Evolutionary conservation across 2,797 vertebrate genomes (phyloP).

Genomic region (Oryzias dopingdopingensis): DNA sequence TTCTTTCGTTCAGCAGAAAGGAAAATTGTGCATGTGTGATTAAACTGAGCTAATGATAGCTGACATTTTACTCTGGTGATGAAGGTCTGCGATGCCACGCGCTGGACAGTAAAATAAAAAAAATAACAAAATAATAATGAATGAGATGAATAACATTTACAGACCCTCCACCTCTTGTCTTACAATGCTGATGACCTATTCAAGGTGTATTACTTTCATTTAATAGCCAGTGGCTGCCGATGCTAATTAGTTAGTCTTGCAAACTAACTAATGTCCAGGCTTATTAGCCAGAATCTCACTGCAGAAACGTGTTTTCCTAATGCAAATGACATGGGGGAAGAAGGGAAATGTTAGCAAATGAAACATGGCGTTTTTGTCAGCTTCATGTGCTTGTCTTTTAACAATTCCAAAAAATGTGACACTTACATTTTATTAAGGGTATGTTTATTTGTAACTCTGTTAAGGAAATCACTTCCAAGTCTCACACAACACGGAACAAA

Average conservation of each 20-base stretch:
- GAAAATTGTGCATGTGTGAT: slow-evolving; percentile 26
- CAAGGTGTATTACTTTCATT: slow-evolving; percentile 64
- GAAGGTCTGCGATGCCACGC: slow-evolving; percentile 47
- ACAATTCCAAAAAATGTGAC: too few relatives aligned
- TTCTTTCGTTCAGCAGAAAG: slow-evolving; percentile 32
- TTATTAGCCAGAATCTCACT: slow-evolving; percentile 29
- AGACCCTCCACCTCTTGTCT: slow-evolving; percentile 20
- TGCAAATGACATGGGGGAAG: slow-evolving; percentile 36
- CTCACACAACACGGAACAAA: too few relatives aligned
- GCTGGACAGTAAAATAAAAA: slow-evolving; percentile 2
- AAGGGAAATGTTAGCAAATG: slow-evolving; percentile 15
- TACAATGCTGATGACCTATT: slow-evolving; percentile 64
- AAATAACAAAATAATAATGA: slow-evolving; percentile 22
- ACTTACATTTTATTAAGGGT: too few relatives aligned
- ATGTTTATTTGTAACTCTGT: too few relatives aligned
- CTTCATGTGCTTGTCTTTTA: too few relatives aligned
- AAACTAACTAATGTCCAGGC: slow-evolving; percentile 41
- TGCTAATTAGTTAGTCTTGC: slow-evolving; percentile 38
- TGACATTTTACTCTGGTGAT: slow-evolving; percentile 52
- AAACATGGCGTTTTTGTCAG: neutral
- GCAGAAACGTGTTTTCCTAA: slow-evolving; percentile 30
- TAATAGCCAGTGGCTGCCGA: slow-evolving; percentile 43
- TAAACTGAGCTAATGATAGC: slow-evolving; percentile 43
- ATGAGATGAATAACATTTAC: slow-evolving; percentile 43
- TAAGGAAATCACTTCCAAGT: too few relatives aligned